phyloP scores from a whole-genome alignment of 2,888 invertebrate species.

The Sarcophaga variegata region DNA sequence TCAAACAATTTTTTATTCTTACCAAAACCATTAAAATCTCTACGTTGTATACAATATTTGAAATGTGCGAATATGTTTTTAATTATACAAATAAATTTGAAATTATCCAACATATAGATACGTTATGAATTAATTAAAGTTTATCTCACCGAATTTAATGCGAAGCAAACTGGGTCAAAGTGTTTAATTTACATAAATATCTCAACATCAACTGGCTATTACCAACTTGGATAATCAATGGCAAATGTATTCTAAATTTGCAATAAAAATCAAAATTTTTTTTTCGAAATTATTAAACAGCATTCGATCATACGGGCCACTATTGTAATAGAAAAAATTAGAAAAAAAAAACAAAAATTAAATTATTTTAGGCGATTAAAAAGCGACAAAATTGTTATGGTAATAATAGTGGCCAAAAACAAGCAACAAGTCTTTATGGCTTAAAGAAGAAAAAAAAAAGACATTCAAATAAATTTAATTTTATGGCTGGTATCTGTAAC shows the following conservation, averaged over 20 bases:
- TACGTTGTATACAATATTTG: too few relatives aligned
- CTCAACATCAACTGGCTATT: conserved; percentile 32
- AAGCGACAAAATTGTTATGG: not conserved
- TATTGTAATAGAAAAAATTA: not conserved
- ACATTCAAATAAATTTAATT: conserved; percentile 17
- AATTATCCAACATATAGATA: too few relatives aligned
- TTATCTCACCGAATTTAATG: not conserved
- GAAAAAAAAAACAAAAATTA: conserved; percentile 13
- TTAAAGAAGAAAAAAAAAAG: not conserved
- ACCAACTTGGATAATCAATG: conserved; percentile 39
- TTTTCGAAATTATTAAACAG: conserved; percentile 18
- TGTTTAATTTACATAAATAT: conserved; percentile 60
- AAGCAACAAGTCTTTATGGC: not conserved
- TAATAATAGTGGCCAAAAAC: not conserved
- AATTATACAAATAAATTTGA: too few relatives aligned
- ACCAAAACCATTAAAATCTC: too few relatives aligned
- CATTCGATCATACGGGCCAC: not conserved
- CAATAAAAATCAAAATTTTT: conserved; percentile 50
- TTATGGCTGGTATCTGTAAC: conserved; percentile 15
- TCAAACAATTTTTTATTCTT: too few relatives aligned
- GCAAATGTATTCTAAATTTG: conserved; percentile 40
- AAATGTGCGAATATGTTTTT: too few relatives aligned
- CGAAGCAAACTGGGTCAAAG: conserved; percentile 48
- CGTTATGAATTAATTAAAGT: too few relatives aligned
- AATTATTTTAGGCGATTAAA: conserved; percentile 24